Evolutionary conservation across 2,888 invertebrate genomes (phyloP), one percentile per base, ranked within the genome.

Genomic region (Nomada lathburiana): DNA sequence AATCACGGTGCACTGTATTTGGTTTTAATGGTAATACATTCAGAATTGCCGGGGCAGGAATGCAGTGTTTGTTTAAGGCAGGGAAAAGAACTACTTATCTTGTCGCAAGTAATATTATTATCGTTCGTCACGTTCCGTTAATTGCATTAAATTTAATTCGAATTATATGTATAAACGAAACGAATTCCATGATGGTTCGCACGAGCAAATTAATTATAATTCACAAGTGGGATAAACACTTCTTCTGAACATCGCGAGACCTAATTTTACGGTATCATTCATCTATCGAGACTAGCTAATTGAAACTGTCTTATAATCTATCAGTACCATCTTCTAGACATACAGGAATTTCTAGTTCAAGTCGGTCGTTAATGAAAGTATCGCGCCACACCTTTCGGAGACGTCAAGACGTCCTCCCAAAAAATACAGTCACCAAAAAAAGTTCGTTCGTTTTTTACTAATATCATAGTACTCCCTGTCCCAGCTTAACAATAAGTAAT

Each of bases 71-170:
- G 42, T 9, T 53, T 7, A 4, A 23, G 36, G 11, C 11, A 20
- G 20, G 9, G 10, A 16, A 11, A 5, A 4, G 20, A 36, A 5
- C 7, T 3, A 26, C 4, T 53, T 62, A 13, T 42, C 50, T 2
- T 57, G 50, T n/a, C 44, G 4, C 18, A 18, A 23, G 9, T 10
- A 18, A 13, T 18, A 13, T 44, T 53, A 13, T 23, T 63, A 9
- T 9, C 53, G 26, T 71, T 62, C 23, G 10, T 52, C n/a, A 16
- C 18, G 23, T 53, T 11, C 53, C 71, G 50, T 72, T 62, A 63
- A 63, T 44, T 42, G n/a, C 18, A 63, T 72, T n/a, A 52, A 20
- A 20, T 52, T 18, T 10, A 62, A 52, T 71, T 4, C 0, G 2
- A 60, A 16, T 69, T 59, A 47, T 16, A 13, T 20, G 47, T 26